phyloP scores from a whole-genome alignment of 2,113 vertebrate species.

The Odontesthes bonariensis region DNA sequence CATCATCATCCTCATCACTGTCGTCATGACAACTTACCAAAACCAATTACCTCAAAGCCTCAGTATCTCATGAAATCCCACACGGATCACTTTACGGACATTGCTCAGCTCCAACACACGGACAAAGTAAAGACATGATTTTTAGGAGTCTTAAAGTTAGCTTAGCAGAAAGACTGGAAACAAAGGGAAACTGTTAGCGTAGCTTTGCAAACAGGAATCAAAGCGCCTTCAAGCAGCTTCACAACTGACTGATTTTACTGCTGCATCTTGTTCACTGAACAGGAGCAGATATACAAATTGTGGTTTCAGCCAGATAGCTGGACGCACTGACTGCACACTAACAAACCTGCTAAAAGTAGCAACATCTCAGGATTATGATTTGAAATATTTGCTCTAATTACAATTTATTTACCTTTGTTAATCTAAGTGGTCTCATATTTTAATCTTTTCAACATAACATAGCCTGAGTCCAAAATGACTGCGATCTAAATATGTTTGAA shows the following conservation, averaged over 20 bases:
- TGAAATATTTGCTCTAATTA: too few species aligned
- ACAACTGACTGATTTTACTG: too few species aligned
- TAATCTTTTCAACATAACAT: too few species aligned
- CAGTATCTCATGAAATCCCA: slow-evolving; percentile 22
- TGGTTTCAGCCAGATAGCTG: too few species aligned
- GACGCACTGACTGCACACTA: neutral
- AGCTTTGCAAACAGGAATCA: neutral
- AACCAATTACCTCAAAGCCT: slow-evolving; percentile 26
- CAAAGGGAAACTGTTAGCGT: neutral
- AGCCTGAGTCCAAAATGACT: neutral
- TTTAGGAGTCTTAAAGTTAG: neutral
- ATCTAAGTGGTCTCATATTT: neutral
- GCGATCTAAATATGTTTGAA: neutral
- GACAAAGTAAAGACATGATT: neutral
- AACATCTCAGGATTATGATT: neutral
- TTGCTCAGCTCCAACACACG: slow-evolving; percentile 27
- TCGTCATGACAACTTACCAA: slow-evolving; percentile 45
- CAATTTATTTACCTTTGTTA: neutral
- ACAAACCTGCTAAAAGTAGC: neutral
- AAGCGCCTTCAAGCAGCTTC: too few species aligned
- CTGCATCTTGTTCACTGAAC: neutral
- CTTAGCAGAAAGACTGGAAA: too few species aligned
- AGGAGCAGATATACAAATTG: neutral
- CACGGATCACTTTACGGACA: neutral
- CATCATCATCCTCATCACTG: slow-evolving; percentile 27